These are phyloP conservation scores for Andinoacara biseriatus DNA, from an alignment of 2,113 vertebrate genomes.

Conservation along the genomic window DNA sequence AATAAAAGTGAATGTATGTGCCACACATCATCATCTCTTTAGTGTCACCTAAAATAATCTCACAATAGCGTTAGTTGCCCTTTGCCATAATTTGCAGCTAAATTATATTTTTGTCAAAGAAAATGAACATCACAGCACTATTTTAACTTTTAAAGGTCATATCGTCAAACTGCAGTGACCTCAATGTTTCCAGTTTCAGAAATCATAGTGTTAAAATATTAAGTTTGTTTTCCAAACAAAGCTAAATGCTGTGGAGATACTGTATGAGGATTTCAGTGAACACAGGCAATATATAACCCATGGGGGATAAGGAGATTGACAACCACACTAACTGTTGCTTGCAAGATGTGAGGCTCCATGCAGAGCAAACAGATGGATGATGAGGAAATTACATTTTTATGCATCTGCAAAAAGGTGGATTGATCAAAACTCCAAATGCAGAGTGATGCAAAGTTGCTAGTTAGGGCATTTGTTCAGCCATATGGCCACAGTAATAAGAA, in stretches of 20 bases:
- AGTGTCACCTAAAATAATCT: not conserved
- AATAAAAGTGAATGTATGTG: not conserved
- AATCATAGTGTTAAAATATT: not conserved
- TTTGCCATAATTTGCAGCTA: not conserved
- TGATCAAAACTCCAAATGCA: conserved; percentile 39
- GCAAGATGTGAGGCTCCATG: not conserved
- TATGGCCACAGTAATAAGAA: conserved; percentile 55
- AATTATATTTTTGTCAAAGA: not conserved
- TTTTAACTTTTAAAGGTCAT: not conserved
- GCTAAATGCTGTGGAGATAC: not conserved
- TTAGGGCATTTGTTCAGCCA: conserved; percentile 37
- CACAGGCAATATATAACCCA: not conserved
- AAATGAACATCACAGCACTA: not conserved
- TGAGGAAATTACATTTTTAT: not conserved
- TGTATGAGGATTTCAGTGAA: not conserved
- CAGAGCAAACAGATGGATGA: conserved; percentile 11
- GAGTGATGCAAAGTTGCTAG: not conserved
- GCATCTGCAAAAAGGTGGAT: conserved; percentile 33
- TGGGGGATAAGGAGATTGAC: not conserved
- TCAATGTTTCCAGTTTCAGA: not conserved
- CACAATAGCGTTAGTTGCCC: not conserved
- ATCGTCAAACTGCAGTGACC: not conserved
- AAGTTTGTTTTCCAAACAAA: not conserved
- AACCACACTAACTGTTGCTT: conserved; percentile 25
- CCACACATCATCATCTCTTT: not conserved